These are phyloP conservation scores for Drosophila pruinosa DNA, from an alignment of 1,140 invertebrate genomes.

Conservation along the genomic window DNA sequence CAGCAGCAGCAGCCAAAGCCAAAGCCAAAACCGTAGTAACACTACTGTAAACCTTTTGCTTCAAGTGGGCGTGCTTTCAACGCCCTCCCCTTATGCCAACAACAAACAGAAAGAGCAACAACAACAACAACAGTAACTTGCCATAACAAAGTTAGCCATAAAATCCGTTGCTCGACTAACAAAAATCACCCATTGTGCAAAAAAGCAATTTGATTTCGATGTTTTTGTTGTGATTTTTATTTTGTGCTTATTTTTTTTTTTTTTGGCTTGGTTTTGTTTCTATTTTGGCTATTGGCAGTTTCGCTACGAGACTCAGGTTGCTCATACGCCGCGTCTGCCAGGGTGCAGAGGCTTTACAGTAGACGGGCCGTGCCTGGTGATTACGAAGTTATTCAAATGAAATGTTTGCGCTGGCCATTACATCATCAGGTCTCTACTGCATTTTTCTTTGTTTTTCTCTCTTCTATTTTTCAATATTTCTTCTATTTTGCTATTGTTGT, in stretches of 20 bases:
- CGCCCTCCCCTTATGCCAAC: slow-evolving; percentile 20
- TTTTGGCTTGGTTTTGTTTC: slow-evolving; percentile 4
- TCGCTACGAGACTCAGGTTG: slow-evolving; percentile 45
- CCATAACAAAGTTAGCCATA: slow-evolving; percentile 62
- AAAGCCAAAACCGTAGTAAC: no score
- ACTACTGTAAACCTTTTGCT: slow-evolving; percentile 21
- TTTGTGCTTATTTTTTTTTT: neutral
- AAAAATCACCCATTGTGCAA: slow-evolving; percentile 63
- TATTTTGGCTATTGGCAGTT: slow-evolving; percentile 6
- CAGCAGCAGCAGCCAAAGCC: neutral
- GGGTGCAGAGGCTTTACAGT: slow-evolving; percentile 6
- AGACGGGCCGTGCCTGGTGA: slow-evolving; percentile 47
- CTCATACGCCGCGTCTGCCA: slow-evolving; percentile 57
- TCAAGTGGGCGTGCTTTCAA: slow-evolving; percentile 16
- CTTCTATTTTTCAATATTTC: neutral
- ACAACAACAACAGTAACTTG: slow-evolving; percentile 16
- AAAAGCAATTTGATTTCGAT: slow-evolving; percentile 70
- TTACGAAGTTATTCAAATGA: slow-evolving; percentile 77
- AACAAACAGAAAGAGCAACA: neutral
- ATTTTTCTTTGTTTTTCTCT: slow-evolving; percentile 19
- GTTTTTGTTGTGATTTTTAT: slow-evolving; percentile 16
- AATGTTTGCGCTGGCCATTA: slow-evolving; percentile 72
- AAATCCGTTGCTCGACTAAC: slow-evolving; percentile 67
- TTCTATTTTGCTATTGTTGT: slow-evolving; percentile 1
- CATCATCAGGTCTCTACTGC: slow-evolving; percentile 54